Evolutionary conservation across 2,888 invertebrate genomes (phyloP), one percentile per base, ranked within the genome.

Genomic region (Parochlus steinenii): DNA sequence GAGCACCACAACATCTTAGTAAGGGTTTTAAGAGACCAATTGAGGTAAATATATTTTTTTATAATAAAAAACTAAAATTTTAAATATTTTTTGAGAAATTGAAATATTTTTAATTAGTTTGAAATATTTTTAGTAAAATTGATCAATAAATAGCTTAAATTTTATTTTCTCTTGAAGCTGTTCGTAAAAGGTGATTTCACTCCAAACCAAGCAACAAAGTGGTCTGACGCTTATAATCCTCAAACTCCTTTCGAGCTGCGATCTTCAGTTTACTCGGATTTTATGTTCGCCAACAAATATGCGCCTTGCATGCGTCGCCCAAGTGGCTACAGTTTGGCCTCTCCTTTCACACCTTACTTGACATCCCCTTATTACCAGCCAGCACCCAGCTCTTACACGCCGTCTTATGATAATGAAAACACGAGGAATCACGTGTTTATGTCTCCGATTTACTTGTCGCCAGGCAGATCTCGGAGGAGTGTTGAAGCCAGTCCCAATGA

Each of bases 21-120:
- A 86, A 83, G 62, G 93, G 92, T 15, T 89, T 89, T 58, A 75
- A 81, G 44, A 66, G 87, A 25, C 85, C 86, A 7, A 78, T 87
- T 41, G 77, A 79, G 50, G 58, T 58, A 39, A 47, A 12, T 29
- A 46, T 20, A 10, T 32, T 4, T 20, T 8, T 41, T 56, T 14
- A 17, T 14, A 8, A 10, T 17, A 18, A 26, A 20, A 2, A 8
- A 5, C 17, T 16, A 6, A 14, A 19, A 17, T 26, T 18, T 8
- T 18, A 18, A 26, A 16, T n/a, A 10, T 19, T 12, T 24, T 17
- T 19, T 4, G 15, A 25, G 7, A 18, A 16, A 24, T 10, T 32
- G 1, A 2, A 35, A 31, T 8, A n/a, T 14, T 30, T 30, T 15
- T 24, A 27, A 17, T 31, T 25, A 17, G 10, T 25, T 30, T 34